Base-by-base conservation (phyloP, 2,113 vertebrate species). In the Sciurus niger region DNA sequence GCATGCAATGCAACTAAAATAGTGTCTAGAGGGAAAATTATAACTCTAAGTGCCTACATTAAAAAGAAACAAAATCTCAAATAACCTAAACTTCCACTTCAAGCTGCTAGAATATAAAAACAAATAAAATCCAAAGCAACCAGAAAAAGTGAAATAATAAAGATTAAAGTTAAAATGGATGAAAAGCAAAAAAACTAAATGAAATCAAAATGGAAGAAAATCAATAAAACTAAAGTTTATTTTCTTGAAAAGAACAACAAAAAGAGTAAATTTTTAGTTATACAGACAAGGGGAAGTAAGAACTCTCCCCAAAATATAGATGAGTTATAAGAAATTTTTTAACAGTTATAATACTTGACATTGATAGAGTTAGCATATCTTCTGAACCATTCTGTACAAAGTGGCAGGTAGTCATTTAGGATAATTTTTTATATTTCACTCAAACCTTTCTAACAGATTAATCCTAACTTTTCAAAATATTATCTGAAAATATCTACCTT, bases 111-210 rank as follows among this genome's bases (percentile, higher is more conserved):
- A 86, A 65, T 22, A 40, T 22, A 65, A 63, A 13, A 82, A 20
- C 12, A 95, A 96, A 94, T 72, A 32, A 60, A 94, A 86, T 53
- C 13, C 53, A 96, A 79, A 79, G 22, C 6, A 58, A 58, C 55
- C 43, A 84, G 28, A 60, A 89, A n/a, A 51, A 79, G 73, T 6
- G 22, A 84, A 80, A 58, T 14, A 51, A 25, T 30, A 83, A 77
- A 55, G 10, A 25, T 55, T 63, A 82, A 34, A 43, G 6, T 43
- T 53, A 1, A 95, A 84, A 70, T 40, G 2, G 48, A 40, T 70
- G 25, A 84, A 87, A 55, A 76, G 70, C 28, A 46, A 46, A 1
- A 79, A 67, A 80, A 72, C 24, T 53, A 30, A 32, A 92, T 40
- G 40, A 34, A 43, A 8, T 43, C 46, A 1, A 95, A 84, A 70